Conservation (phyloP, 2,113 vertebrate genomes). For the Melospiza melodia region DNA sequence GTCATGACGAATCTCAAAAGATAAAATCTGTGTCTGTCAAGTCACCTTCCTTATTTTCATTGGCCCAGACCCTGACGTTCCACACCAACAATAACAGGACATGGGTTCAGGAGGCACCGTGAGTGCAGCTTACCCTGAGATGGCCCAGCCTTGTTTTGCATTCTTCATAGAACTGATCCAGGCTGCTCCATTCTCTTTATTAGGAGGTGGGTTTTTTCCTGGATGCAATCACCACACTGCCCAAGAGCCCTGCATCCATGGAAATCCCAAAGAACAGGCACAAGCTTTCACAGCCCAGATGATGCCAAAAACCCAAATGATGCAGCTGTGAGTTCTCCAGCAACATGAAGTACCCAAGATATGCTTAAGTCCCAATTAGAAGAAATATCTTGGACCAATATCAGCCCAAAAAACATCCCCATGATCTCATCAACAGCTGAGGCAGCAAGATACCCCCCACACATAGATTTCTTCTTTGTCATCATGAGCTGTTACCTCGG, state of each 20-base stretch:
- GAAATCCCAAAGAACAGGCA: not conserved
- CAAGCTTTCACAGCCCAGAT: not conserved
- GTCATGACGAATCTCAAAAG: conserved; percentile 60
- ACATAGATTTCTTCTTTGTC: not conserved
- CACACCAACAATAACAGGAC: conserved; percentile 70
- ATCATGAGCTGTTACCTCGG: not conserved
- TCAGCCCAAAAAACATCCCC: not conserved
- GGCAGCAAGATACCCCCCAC: not conserved
- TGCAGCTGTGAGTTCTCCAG: conserved; percentile 1
- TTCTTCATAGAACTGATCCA: conserved; percentile 14
- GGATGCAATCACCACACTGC: not conserved
- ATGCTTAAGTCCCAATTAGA: not conserved
- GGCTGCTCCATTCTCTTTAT: conserved; percentile 25
- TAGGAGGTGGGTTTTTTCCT: not conserved
- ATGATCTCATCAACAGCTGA: conserved; percentile 5
- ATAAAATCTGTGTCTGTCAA: conserved; percentile 71
- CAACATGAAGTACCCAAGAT: not conserved
- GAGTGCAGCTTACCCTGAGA: conserved; percentile 55
- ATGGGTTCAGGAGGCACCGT: conserved; percentile 62
- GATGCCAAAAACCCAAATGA: not conserved
- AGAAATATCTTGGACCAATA: not conserved
- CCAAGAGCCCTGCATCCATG: not conserved
- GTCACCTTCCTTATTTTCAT: conserved; percentile 70
- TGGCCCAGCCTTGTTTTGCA: conserved; percentile 50
- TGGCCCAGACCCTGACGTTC: conserved; percentile 51